These are phyloP conservation scores for Rhinichthys osculus DNA, from an alignment of 2,797 vertebrate genomes.

Conservation along the genomic window DNA sequence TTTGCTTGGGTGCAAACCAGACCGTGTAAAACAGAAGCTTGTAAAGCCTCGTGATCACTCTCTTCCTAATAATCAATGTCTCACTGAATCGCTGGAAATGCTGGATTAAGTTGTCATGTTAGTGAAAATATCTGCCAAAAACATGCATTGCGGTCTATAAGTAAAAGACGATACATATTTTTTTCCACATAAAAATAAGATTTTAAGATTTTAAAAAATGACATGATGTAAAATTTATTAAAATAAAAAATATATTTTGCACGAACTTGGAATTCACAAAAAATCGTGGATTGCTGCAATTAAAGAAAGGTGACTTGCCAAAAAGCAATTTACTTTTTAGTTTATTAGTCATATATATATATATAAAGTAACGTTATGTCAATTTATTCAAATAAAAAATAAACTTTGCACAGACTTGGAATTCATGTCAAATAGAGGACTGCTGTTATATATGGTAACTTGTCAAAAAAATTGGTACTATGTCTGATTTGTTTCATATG, in stretches of 20 bases:
- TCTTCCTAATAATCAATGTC: neutral
- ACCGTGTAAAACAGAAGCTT: neutral
- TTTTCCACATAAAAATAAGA: neutral
- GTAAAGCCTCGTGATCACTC: neutral
- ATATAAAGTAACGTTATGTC: neutral
- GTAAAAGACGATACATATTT: neutral
- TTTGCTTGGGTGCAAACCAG: neutral
- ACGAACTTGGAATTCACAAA: neutral
- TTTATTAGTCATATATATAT: no score
- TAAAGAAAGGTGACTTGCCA: neutral
- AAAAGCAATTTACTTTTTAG: no score
- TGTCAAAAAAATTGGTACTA: neutral
- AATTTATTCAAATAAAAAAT: neutral
- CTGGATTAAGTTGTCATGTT: conserved; percentile 11
- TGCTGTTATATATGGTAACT: neutral
- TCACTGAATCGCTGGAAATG: neutral
- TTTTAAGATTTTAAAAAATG: neutral
- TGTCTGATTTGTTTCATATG: neutral
- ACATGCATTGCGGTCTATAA: neutral
- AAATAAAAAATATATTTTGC: neutral
- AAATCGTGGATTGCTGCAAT: neutral
- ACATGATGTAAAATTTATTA: neutral
- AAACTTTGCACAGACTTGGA: neutral
- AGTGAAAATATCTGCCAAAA: neutral
- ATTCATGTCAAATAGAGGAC: neutral